These are phyloP conservation scores for Cenopis cana DNA, from an alignment of 2,888 invertebrate genomes.

Conservation along the genomic window DNA sequence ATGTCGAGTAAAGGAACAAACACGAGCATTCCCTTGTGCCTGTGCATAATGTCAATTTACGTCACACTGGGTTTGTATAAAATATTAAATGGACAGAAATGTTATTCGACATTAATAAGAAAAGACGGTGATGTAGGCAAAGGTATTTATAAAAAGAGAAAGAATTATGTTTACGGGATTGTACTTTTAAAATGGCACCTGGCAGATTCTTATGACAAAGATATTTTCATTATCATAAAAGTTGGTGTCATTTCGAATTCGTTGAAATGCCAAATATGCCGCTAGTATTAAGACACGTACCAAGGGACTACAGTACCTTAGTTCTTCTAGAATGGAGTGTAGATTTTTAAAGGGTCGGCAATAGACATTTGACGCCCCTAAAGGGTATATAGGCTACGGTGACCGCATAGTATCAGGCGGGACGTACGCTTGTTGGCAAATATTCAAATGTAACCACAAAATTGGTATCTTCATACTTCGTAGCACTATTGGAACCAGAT, in stretches of 20 bases:
- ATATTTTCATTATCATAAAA: background rate
- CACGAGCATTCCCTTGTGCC: conserved; percentile 21
- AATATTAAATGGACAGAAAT: conserved; percentile 29
- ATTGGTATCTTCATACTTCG: background rate
- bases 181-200: no score
- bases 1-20: conserved; percentile 19
- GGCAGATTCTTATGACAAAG: background rate
- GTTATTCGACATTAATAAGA: conserved; percentile 23
- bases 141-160: no score
- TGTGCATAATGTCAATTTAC: conserved; percentile 34
- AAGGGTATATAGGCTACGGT: no score
- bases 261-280: background rate
- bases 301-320: no score
- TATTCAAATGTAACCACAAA: background rate
- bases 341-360: no score
- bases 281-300: no score
- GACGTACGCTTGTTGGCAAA: no score
- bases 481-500: conserved; percentile 15
- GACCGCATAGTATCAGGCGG: background rate
- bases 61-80: conserved; percentile 19
- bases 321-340: no score
- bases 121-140: background rate
- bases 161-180: no score
- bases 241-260: background rate
- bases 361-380: no score